phyloP scores from a whole-genome alignment of 2,888 invertebrate genomes.

The Phytoseiulus persimilis region DNA sequence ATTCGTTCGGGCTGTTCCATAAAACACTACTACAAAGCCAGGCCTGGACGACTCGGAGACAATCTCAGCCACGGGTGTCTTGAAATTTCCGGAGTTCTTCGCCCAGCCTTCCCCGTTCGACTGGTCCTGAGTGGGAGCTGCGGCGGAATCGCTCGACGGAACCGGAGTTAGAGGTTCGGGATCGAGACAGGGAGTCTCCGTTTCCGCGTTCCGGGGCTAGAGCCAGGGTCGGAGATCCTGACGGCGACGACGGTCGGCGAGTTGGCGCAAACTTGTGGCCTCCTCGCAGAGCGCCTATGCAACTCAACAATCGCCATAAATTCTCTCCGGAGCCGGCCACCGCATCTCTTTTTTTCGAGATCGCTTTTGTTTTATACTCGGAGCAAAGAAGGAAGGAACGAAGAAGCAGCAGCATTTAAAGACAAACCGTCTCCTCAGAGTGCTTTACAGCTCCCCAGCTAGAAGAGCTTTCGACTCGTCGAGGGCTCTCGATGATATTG shows the following conservation, averaged over 20 bases:
- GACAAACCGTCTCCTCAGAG: background rate
- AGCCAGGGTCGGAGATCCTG: too few relatives aligned
- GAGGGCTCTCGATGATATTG: background rate
- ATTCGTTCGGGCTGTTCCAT: background rate
- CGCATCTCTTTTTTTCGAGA: background rate
- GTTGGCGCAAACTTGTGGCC: background rate
- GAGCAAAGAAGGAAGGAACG: background rate
- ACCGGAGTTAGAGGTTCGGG: too few relatives aligned
- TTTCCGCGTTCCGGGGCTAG: too few relatives aligned
- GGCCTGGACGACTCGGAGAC: background rate
- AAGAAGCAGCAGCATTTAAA: background rate
- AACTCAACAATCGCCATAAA: slow-evolving; percentile 5
- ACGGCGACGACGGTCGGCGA: background rate
- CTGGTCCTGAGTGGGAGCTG: too few relatives aligned
- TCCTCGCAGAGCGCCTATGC: background rate
- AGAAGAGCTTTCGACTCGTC: background rate
- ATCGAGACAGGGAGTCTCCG: too few relatives aligned
- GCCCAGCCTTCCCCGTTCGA: background rate
- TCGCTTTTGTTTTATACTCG: slow-evolving; percentile 5
- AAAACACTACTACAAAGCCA: background rate
- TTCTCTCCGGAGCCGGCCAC: background rate
- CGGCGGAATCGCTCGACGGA: too few relatives aligned
- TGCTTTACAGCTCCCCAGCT: background rate
- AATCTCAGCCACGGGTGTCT: background rate
- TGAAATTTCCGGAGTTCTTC: background rate